Conservation (phyloP, 1,140 invertebrate genomes). For the Drosophila insularis region DNA sequence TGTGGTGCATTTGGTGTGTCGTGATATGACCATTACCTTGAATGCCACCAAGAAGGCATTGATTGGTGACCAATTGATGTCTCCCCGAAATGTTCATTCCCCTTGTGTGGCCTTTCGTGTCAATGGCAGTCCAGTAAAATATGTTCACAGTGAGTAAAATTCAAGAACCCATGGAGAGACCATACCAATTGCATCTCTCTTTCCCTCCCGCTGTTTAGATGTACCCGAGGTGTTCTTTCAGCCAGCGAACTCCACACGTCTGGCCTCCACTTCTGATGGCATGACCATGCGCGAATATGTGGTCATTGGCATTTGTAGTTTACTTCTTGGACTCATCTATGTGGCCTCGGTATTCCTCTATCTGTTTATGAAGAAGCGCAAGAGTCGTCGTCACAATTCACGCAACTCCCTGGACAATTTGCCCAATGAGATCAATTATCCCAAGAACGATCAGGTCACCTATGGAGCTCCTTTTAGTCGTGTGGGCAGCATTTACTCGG, state of each 20-base stretch:
- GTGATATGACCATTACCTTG: slow-evolving; percentile 86
- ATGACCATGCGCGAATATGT: slow-evolving; percentile 89
- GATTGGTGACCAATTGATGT: slow-evolving; percentile 60
- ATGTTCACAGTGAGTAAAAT: slow-evolving; percentile 86
- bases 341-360: slow-evolving; percentile 92
- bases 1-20: slow-evolving; percentile 90
- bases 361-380: slow-evolving; percentile 87
- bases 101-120: slow-evolving; percentile 93
- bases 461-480: slow-evolving; percentile 72
- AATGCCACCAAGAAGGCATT: slow-evolving; percentile 82
- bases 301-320: slow-evolving; percentile 90
- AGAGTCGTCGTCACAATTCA: slow-evolving; percentile 62
- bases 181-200: background rate
- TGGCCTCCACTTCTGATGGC: slow-evolving; percentile 83
- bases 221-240: slow-evolving; percentile 91
- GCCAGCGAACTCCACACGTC: slow-evolving; percentile 85
- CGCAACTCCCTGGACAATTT: slow-evolving; percentile 70
- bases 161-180: background rate
- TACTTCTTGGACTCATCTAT: slow-evolving; percentile 91
- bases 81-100: slow-evolving; percentile 85
- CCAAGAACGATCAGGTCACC: slow-evolving; percentile 80
- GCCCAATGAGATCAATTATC: slow-evolving; percentile 74
- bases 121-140: slow-evolving; percentile 89
- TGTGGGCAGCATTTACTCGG: slow-evolving; percentile 72
- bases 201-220: slow-evolving; percentile 82